Conservation (phyloP, 2,797 vertebrate species). For the Chromobotia macracanthus region DNA sequence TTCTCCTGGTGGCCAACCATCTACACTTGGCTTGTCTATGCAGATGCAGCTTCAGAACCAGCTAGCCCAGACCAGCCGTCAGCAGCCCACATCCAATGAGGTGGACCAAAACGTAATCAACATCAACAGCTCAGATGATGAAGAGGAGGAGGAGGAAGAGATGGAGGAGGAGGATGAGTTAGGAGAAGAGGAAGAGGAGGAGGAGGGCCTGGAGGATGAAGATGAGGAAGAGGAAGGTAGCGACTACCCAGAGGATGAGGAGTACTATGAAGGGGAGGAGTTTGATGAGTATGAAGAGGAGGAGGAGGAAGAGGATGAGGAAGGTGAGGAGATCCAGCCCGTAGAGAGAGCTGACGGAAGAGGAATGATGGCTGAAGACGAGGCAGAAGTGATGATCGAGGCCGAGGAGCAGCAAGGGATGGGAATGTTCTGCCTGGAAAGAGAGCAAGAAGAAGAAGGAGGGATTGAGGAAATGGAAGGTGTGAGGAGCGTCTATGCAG, state of each 20-base stretch:
- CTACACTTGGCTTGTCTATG: constrained; percentile 54
- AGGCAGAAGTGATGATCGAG: constrained; percentile 70
- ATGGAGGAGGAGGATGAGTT: constrained; percentile 80
- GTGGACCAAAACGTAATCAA: constrained; percentile 84
- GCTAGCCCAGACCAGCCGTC: constrained; percentile 63
- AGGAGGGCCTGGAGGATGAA: constrained; percentile 76
- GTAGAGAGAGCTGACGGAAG: constrained; percentile 73
- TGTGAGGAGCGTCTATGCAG: constrained; percentile 59
- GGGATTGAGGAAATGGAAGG: constrained; percentile 76
- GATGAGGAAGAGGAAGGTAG: constrained; percentile 81
- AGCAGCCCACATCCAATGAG: constrained; percentile 61
- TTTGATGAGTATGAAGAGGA: constrained; percentile 79
- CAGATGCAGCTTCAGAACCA: constrained; percentile 64
- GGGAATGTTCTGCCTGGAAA: constrained; percentile 64
- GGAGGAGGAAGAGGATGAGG: constrained; percentile 77
- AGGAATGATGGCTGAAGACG: constrained; percentile 63
- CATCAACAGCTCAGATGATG: constrained; percentile 89
- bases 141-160: constrained; percentile 86
- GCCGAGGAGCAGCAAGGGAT: constrained; percentile 58
- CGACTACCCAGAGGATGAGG: constrained; percentile 71
- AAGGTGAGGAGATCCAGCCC: constrained; percentile 79
- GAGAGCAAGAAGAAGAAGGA: constrained; percentile 62
- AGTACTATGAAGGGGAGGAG: constrained; percentile 76
- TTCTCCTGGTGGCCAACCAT: constrained; percentile 53
- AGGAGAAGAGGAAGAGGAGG: constrained; percentile 74